A percentile compares a stretch with the other conserved stretches of the same genome.
phyloP scores from a whole-genome alignment of 2,113 vertebrate species.

The Elgaria multicarinata region DNA sequence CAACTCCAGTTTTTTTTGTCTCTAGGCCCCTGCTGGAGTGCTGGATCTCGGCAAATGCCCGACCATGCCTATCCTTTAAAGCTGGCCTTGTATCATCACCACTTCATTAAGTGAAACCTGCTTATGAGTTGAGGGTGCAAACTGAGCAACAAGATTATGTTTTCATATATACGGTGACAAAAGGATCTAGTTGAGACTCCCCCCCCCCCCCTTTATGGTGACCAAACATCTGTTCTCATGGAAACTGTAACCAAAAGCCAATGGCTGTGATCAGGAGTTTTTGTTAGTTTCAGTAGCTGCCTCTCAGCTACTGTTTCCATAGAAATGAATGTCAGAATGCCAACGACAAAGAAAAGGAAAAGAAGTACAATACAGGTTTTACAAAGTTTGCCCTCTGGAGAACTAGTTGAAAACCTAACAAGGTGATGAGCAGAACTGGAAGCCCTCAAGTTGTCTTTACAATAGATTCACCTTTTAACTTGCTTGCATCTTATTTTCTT shows the following conservation, averaged over 20 bases:
- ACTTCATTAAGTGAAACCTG: not conserved
- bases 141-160: not conserved
- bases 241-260: constrained; percentile 24
- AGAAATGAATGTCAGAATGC: constrained; percentile 40
- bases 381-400: constrained; percentile 23
- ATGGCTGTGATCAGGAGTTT: constrained; percentile 2
- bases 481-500: not conserved
- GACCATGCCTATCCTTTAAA: no score
- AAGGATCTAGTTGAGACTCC: not conserved
- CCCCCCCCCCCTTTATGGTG: not conserved
- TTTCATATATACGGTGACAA: not conserved
- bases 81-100: no score
- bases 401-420: not conserved
- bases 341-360: constrained; percentile 8
- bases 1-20: no score
- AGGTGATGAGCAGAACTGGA: not conserved
- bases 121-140: not conserved
- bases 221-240: constrained; percentile 27
- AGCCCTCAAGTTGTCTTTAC: not conserved
- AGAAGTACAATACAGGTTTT: constrained; percentile 1
- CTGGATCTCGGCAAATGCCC: no score
- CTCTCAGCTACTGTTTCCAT: constrained; percentile 35
- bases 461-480: not conserved
- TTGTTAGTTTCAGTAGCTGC: not conserved
- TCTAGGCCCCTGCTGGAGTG: no score